Evolutionary conservation across 2,113 vertebrate species (phyloP).

Genomic region (Nerophis ophidion): DNA sequence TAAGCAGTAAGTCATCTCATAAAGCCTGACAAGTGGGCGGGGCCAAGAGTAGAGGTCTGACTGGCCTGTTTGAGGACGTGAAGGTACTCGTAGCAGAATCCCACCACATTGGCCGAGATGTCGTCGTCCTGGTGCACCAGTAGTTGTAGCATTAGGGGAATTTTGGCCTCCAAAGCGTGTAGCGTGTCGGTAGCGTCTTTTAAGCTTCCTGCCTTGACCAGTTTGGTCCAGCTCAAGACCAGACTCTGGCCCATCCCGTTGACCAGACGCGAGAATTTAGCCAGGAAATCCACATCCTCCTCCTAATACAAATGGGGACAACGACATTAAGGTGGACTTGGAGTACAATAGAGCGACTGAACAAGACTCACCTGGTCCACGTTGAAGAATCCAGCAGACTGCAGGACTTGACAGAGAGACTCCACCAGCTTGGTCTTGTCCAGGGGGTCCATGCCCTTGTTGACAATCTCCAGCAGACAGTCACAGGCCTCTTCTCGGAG

Average conservation of each 20-base stretch:
- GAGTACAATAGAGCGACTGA: background rate
- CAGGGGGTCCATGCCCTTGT: conserved; percentile 97
- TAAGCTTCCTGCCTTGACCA: conserved; percentile 80
- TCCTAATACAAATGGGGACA: conserved; percentile 69
- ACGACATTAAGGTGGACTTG: background rate
- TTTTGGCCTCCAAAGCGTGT: conserved; percentile 86
- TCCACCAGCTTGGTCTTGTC: conserved; percentile 98
- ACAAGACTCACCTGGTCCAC: conserved; percentile 81
- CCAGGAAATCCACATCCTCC: conserved; percentile 97
- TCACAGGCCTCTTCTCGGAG: conserved; percentile 96
- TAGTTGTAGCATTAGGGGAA: conserved; percentile 87
- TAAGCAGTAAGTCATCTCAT: background rate
- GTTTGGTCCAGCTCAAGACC: conserved; percentile 92
- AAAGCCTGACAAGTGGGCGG: too few species aligned
- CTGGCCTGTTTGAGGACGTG: conserved; percentile 88
- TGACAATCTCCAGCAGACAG: conserved; percentile 96
- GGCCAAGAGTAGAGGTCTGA: background rate
- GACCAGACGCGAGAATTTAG: conserved; percentile 92
- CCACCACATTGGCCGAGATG: conserved; percentile 93
- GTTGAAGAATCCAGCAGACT: conserved; percentile 93
- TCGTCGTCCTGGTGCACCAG: conserved; percentile 94
- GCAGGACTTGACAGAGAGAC: conserved; percentile 89
- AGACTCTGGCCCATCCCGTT: conserved; percentile 99
- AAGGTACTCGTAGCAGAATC: conserved; percentile 97
- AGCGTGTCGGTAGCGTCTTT: conserved; percentile 83